phyloP scores from a whole-genome alignment of 2,797 vertebrate species.

The Poeciliopsis paucimaculata region DNA sequence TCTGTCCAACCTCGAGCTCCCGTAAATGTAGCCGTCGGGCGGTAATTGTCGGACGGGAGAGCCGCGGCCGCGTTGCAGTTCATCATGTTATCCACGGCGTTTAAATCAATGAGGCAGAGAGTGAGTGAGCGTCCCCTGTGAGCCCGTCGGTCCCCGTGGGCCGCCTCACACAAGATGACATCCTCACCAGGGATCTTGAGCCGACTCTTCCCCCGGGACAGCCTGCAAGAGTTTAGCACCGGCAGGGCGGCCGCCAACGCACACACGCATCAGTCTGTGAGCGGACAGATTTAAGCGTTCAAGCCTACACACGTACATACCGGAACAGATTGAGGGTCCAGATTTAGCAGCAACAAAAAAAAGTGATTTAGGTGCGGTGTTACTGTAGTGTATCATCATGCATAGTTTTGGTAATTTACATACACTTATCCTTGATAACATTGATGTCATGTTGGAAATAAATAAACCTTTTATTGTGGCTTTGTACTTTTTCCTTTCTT shows the following conservation, averaged over 20 bases:
- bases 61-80: slow-evolving; percentile 35
- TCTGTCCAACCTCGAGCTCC: slow-evolving; percentile 27
- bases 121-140: slow-evolving; percentile 61
- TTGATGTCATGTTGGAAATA: not conserved
- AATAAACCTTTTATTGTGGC: not conserved
- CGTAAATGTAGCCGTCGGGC: slow-evolving; percentile 27
- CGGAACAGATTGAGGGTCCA: not conserved
- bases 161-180: slow-evolving; percentile 72
- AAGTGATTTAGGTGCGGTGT: not conserved
- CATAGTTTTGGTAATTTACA: not conserved
- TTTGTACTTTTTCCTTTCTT: no score
- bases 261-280: slow-evolving; percentile 12
- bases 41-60: slow-evolving; percentile 35
- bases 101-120: slow-evolving; percentile 71
- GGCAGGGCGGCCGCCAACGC: slow-evolving; percentile 40
- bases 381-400: not conserved
- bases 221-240: slow-evolving; percentile 65
- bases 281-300: slow-evolving; percentile 12
- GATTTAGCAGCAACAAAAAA: not conserved
- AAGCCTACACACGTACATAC: slow-evolving; percentile 12
- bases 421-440: not conserved
- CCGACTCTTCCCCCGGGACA: slow-evolving; percentile 67
- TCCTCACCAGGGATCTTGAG: slow-evolving; percentile 73
- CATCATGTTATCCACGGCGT: slow-evolving; percentile 59
- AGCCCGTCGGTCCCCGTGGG: slow-evolving; percentile 66